Evolutionary conservation across 2,888 invertebrate genomes (phyloP).

Genomic region (Sipha maydis): DNA sequence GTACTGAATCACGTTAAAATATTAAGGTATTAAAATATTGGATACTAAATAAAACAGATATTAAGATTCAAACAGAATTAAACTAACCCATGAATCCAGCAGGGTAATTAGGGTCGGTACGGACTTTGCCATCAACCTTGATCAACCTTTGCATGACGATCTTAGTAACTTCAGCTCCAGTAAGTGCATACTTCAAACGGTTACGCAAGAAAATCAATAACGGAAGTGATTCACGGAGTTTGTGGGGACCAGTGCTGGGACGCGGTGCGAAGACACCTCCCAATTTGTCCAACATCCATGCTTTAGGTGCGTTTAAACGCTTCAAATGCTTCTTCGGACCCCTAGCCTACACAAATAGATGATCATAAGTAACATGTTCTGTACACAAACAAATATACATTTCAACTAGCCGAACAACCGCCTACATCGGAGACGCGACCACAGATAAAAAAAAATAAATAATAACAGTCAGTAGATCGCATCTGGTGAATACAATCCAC

Average conservation of each 20-base stretch:
- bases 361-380: background rate
- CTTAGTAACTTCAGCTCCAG: slow-evolving; percentile 95
- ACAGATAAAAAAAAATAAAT: background rate
- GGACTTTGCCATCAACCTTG: slow-evolving; percentile 97
- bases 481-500: too few relatives aligned
- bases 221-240: slow-evolving; percentile 95
- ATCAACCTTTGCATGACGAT: slow-evolving; percentile 98
- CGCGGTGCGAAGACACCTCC: slow-evolving; percentile 98
- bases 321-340: slow-evolving; percentile 99
- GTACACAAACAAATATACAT: background rate
- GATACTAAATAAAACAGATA: too few relatives aligned
- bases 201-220: slow-evolving; percentile 96
- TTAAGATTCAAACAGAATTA: too few relatives aligned
- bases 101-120: slow-evolving; percentile 97
- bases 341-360: slow-evolving; percentile 79
- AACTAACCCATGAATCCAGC: slow-evolving; percentile 98
- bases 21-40: too few relatives aligned
- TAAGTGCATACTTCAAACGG: slow-evolving; percentile 97
- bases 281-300: slow-evolving; percentile 99
- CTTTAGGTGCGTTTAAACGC: slow-evolving; percentile 98
- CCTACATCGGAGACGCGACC: background rate
- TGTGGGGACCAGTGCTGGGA: slow-evolving; percentile 98
- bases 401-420: background rate
- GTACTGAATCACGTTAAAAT: too few relatives aligned
- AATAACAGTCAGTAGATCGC: too few relatives aligned